Evolutionary conservation across 2,113 vertebrate genomes (phyloP).

Genomic region (Lutjanus erythropterus): DNA sequence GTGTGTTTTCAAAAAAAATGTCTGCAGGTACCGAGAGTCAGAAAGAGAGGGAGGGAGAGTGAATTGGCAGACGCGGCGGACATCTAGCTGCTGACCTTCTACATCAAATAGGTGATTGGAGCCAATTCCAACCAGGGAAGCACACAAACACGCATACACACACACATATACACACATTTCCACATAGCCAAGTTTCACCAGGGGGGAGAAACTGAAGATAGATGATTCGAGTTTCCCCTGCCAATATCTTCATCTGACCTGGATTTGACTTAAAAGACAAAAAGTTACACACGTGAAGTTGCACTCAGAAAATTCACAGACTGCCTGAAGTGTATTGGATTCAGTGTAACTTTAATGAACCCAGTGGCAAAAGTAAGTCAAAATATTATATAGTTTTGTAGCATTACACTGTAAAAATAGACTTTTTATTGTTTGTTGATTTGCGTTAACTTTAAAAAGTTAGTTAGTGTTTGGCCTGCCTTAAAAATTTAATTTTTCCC

Average conservation of each 20-base stretch:
- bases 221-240: conserved; percentile 37
- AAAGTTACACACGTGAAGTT: background rate
- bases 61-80: conserved; percentile 54
- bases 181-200: conserved; percentile 56
- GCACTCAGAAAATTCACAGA: background rate
- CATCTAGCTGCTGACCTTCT: conserved; percentile 73
- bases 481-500: too few relatives aligned
- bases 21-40: conserved; percentile 11
- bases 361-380: background rate
- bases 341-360: conserved; percentile 25
- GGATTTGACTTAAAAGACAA: conserved; percentile 30
- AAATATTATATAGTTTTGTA: conserved; percentile 14
- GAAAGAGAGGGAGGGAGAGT: conserved; percentile 5
- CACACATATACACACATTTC: background rate
- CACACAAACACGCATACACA: background rate
- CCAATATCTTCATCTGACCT: conserved; percentile 57
- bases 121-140: conserved; percentile 64
- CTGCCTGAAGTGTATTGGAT: background rate
- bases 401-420: too few relatives aligned
- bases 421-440: too few relatives aligned
- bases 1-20: conserved; percentile 11
- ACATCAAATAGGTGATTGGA: conserved; percentile 71
- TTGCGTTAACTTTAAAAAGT: too few relatives aligned
- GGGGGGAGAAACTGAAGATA: conserved; percentile 25
- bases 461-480: too few relatives aligned